Evolutionary conservation across 2,888 invertebrate genomes (phyloP).

Genomic region (Lepidonotus clava): DNA sequence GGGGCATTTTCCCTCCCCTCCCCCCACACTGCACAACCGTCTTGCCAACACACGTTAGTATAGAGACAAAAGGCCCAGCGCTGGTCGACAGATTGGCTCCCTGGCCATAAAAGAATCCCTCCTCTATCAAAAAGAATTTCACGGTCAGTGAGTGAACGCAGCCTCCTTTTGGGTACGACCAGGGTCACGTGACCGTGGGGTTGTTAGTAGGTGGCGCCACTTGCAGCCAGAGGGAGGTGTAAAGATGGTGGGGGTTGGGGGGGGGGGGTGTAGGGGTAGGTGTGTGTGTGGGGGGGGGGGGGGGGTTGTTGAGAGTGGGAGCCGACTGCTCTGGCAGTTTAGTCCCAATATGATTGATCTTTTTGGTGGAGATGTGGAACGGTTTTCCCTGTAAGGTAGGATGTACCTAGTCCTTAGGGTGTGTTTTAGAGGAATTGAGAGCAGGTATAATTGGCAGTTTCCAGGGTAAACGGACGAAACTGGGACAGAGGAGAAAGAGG

Average conservation of each 20-base stretch:
- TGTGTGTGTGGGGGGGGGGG: not conserved
- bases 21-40: not conserved
- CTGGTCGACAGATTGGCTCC: not conserved
- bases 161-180: not conserved
- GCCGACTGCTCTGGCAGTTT: too few relatives aligned
- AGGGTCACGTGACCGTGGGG: conserved; percentile 11
- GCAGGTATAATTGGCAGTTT: not conserved
- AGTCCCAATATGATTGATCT: too few relatives aligned
- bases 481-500: not conserved
- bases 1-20: too few relatives aligned
- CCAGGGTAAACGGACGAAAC: not conserved
- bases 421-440: too few relatives aligned
- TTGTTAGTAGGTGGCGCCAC: too few relatives aligned
- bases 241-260: not conserved
- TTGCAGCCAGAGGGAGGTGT: not conserved
- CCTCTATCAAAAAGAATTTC: conserved; percentile 10
- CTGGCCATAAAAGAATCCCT: not conserved
- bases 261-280: not conserved
- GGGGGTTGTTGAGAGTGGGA: not conserved
- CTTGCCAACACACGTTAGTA: not conserved
- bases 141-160: not conserved
- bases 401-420: too few relatives aligned
- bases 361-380: too few relatives aligned
- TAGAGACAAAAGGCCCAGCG: not conserved
- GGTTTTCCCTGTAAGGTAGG: too few relatives aligned